A percentile compares a stretch with the other conserved stretches of the same genome.
Conservation (phyloP, 2,113 vertebrate genomes). For the Corythornis vintsioides region DNA sequence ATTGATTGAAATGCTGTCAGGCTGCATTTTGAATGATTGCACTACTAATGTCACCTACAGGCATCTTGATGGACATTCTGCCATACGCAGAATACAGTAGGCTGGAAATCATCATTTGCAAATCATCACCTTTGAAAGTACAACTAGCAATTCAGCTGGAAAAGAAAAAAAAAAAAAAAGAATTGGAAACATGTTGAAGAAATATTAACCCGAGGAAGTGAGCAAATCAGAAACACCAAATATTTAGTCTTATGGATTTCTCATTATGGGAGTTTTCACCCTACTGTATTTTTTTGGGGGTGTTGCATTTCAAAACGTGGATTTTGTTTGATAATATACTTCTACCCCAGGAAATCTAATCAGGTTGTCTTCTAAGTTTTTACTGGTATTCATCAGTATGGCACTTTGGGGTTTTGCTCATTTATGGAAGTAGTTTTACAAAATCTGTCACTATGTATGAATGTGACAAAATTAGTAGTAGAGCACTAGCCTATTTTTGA, state of each 20-base stretch:
- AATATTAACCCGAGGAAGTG: conserved; percentile 63
- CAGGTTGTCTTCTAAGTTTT: neutral
- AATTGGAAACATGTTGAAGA: conserved; percentile 64
- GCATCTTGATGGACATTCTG: conserved; percentile 64
- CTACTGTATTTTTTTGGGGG: conserved; percentile 27
- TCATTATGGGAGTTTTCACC: conserved; percentile 51
- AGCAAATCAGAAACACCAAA: conserved; percentile 48
- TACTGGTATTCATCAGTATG: neutral
- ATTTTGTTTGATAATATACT: conserved; percentile 35
- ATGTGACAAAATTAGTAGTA: neutral
- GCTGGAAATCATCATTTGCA: conserved; percentile 71
- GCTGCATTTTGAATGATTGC: conserved; percentile 58
- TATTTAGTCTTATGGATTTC: conserved; percentile 53
- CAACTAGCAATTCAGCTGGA: conserved; percentile 34
- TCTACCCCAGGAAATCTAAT: conserved; percentile 19
- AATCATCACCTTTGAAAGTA: conserved; percentile 68
- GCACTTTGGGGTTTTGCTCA: neutral
- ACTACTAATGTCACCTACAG: conserved; percentile 64
- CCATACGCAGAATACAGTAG: conserved; percentile 40
- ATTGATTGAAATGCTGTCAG: conserved; percentile 71
- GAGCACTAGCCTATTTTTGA: neutral
- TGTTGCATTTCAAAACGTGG: conserved; percentile 26
- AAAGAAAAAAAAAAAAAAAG: neutral
- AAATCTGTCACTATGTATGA: neutral
- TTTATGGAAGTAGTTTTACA: conserved; percentile 1